Percentiles rank a stretch among this genome's conserved stretches.
Evolutionary conservation across 2,113 vertebrate genomes (phyloP).

Genomic region (Eublepharis macularius): DNA sequence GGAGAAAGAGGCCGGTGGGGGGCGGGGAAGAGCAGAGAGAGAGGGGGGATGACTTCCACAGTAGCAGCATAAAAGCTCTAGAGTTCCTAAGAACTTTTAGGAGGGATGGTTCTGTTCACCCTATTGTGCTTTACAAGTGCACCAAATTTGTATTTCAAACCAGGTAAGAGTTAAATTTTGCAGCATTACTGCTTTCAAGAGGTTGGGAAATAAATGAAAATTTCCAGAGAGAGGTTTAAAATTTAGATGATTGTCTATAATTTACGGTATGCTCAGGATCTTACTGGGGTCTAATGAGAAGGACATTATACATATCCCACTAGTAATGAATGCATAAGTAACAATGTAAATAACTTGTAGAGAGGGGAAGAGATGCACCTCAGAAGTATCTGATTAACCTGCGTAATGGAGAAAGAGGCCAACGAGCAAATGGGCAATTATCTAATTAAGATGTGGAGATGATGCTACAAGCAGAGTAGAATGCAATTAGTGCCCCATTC

Average conservation of each 20-base stretch:
- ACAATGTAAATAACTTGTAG: constrained; percentile 8
- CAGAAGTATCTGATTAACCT: constrained; percentile 5
- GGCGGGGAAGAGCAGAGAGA: too few species aligned
- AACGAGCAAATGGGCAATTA: constrained; percentile 25
- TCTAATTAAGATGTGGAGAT: constrained; percentile 5
- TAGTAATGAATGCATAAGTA: not conserved
- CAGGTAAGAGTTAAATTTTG: too few species aligned
- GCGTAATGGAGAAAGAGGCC: not conserved
- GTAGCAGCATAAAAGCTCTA: too few species aligned
- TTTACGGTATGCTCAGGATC: not conserved
- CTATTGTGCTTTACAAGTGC: too few species aligned
- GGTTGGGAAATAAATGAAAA: not conserved
- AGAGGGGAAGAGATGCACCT: not conserved
- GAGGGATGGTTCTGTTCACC: too few species aligned
- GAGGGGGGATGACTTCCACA: too few species aligned
- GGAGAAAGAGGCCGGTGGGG: too few species aligned
- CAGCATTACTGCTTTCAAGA: too few species aligned
- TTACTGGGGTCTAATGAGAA: not conserved
- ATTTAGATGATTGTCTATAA: not conserved
- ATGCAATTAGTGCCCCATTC: constrained; percentile 3
- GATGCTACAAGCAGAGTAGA: constrained; percentile 1
- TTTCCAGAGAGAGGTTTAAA: not conserved
- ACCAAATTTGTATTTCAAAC: too few species aligned
- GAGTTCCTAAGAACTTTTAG: too few species aligned
- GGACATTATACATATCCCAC: not conserved